A percentile compares a stretch with the other conserved stretches of the same genome.
These are phyloP conservation scores for Micronycteris hirsuta DNA, from an alignment of 2,113 vertebrate genomes.

Conservation along the genomic window DNA sequence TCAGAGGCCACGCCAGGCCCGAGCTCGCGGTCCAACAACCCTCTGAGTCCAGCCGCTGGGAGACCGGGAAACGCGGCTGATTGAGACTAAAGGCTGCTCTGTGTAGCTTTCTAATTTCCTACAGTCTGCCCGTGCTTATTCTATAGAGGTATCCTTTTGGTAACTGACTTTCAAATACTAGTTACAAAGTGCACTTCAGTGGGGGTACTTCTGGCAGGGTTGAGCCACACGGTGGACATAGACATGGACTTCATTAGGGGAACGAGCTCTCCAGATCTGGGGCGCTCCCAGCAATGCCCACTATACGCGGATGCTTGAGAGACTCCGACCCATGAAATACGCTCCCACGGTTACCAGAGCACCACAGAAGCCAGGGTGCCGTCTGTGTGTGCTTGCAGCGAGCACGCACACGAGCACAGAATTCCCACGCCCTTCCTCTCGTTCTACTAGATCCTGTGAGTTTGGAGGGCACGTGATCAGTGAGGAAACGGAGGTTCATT, in stretches of 20 bases:
- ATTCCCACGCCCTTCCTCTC: background rate
- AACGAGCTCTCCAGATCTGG: background rate
- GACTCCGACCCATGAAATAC: background rate
- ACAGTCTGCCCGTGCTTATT: constrained; percentile 27
- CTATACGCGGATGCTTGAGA: background rate
- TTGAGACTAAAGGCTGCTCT: constrained; percentile 27
- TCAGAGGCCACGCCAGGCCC: background rate
- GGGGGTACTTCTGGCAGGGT: background rate
- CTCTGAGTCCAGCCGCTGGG: background rate
- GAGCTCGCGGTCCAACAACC: background rate
- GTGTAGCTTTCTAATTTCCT: constrained; percentile 27
- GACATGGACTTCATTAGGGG: background rate
- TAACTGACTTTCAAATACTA: constrained; percentile 50
- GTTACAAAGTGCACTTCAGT: background rate
- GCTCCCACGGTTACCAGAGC: rapidly evolving
- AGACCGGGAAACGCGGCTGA: constrained; percentile 18
- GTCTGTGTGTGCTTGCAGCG: rapidly evolving
- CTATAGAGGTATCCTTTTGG: constrained; percentile 42
- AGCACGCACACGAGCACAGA: rapidly evolving
- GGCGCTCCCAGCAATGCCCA: background rate
- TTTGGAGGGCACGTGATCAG: background rate
- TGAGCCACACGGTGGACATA: background rate
- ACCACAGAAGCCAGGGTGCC: rapidly evolving
- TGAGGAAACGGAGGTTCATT: background rate
- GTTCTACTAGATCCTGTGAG: too few species aligned